These are phyloP conservation scores for Arvicanthis niloticus DNA, from an alignment of 2,113 vertebrate genomes.

Conservation along the genomic window DNA sequence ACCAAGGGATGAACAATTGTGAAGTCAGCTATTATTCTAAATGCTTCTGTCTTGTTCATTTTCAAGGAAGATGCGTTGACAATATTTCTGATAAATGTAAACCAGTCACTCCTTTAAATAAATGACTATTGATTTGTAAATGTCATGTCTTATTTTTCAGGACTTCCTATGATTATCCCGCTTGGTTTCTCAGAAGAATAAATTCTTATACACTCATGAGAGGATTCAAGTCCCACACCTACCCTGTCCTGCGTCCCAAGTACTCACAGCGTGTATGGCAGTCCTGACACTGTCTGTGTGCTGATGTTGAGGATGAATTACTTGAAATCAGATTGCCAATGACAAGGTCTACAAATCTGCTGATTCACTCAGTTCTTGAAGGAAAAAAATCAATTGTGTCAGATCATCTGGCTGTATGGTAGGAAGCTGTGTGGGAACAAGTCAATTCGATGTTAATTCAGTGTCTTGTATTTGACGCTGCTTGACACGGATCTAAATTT, in stretches of 20 bases:
- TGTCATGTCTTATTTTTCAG: not conserved
- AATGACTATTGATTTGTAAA: not conserved
- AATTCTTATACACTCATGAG: not conserved
- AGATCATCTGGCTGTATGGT: constrained; percentile 36
- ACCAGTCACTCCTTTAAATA: constrained; percentile 5
- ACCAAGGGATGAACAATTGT: not conserved
- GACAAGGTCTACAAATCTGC: constrained; percentile 32
- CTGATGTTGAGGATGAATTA: constrained; percentile 22
- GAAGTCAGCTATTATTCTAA: constrained; percentile 26
- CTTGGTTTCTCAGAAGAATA: not conserved
- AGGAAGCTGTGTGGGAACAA: constrained; percentile 38
- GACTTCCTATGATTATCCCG: not conserved
- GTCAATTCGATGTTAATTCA: constrained; percentile 59
- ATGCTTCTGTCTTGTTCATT: not conserved
- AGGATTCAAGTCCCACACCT: not conserved
- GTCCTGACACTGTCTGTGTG: not conserved
- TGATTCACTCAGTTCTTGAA: constrained; percentile 59
- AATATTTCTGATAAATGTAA: not conserved
- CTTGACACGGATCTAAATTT: constrained; percentile 45
- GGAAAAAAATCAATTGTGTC: constrained; percentile 72
- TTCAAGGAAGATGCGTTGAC: not conserved
- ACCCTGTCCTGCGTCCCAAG: not conserved
- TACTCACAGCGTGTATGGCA: not conserved
- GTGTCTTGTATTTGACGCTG: constrained; percentile 53
- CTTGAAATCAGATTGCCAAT: not conserved